Percentiles rank a stretch among this genome's conserved stretches.
Conservation (phyloP, 1,140 invertebrate species). For the Calephelis nemesis region DNA sequence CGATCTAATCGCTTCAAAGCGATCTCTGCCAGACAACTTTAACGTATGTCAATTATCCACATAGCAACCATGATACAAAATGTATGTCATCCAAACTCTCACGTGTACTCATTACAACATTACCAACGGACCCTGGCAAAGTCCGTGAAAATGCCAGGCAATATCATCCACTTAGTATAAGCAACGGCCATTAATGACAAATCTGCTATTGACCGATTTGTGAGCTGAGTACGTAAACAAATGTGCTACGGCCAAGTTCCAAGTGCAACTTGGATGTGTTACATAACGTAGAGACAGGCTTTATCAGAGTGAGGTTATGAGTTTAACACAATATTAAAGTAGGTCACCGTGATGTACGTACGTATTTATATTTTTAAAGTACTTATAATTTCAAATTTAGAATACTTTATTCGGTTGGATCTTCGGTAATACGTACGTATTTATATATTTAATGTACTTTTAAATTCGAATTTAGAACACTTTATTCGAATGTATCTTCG, state of each 20-base stretch:
- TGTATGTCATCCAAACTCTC: neutral
- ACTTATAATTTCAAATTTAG: too few species aligned
- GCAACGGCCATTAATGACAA: constrained; percentile 42
- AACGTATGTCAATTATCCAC: too few species aligned
- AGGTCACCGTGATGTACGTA: neutral
- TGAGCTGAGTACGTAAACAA: constrained; percentile 57
- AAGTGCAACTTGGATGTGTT: constrained; percentile 11
- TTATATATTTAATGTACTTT: too few species aligned
- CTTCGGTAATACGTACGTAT: too few species aligned
- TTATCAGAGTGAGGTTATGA: neutral
- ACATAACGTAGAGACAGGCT: constrained; percentile 6
- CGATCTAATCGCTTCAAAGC: too few species aligned
- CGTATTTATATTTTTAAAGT: too few species aligned
- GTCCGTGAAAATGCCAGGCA: constrained; percentile 10
- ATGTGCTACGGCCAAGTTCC: constrained; percentile 37
- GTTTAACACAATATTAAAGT: neutral
- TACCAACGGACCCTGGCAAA: constrained; percentile 14
- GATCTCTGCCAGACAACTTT: too few species aligned
- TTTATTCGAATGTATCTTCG: too few species aligned
- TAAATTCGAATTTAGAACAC: too few species aligned
- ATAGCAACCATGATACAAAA: too few species aligned
- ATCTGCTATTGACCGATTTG: constrained; percentile 65
- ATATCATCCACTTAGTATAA: constrained; percentile 2
- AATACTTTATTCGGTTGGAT: too few species aligned
- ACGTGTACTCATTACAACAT: neutral